phyloP scores from a whole-genome alignment of 2,888 invertebrate species.

The Anoplius nigerrimus region DNA sequence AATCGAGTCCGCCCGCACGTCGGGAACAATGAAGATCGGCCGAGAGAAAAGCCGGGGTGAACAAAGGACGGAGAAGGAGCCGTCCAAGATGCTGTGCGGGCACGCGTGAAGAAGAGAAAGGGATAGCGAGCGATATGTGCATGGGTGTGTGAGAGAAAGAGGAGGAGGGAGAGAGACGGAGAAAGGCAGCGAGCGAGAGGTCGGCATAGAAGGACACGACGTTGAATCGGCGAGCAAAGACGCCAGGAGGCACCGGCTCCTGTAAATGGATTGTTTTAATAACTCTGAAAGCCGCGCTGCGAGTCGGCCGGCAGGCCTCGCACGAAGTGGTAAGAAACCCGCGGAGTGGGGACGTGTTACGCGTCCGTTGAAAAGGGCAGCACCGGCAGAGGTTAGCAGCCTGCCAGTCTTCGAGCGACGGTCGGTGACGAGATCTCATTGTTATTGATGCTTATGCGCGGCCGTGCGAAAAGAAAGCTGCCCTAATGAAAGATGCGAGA shows the following conservation, averaged over 20 bases:
- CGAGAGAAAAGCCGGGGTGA: too few relatives aligned
- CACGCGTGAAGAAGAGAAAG: too few relatives aligned
- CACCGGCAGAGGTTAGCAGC: too few relatives aligned
- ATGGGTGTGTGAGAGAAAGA: not conserved
- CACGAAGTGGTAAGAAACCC: conserved; percentile 1
- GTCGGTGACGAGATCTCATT: not conserved
- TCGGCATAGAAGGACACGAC: not conserved
- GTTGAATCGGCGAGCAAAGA: conserved; percentile 12
- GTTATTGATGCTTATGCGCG: too few relatives aligned
- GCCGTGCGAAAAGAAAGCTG: too few relatives aligned
- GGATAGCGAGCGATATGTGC: not conserved
- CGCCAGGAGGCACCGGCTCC: conserved; percentile 13
- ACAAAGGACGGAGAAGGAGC: too few relatives aligned
- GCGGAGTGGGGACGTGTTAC: conserved; percentile 4
- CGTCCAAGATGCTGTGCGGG: too few relatives aligned
- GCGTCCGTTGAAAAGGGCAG: not conserved
- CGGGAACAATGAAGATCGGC: too few relatives aligned
- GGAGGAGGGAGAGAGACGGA: not conserved
- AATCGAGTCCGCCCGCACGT: too few relatives aligned
- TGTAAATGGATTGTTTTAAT: conserved; percentile 64
- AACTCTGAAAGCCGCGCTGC: conserved; percentile 53
- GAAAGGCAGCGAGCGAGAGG: not conserved
- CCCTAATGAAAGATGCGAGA: too few relatives aligned
- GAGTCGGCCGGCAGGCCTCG: not conserved
- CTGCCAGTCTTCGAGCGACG: too few relatives aligned